These are phyloP conservation scores for Pterobdella sp. DNA, from an alignment of 2,888 invertebrate genomes.

Conservation along the genomic window DNA sequence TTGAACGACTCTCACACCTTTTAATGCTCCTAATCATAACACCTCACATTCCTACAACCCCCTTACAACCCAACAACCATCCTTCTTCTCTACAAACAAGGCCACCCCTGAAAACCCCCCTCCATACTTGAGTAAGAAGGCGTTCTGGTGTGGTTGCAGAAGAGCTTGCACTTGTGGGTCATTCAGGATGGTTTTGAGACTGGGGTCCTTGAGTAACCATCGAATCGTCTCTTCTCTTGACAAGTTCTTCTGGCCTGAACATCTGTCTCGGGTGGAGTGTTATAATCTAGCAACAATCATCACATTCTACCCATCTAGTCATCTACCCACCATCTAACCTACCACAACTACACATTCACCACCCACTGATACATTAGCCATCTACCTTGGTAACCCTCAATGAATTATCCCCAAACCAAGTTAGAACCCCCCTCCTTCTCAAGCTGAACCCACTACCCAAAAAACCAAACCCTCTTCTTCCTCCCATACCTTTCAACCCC, in stretches of 20 bases:
- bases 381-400: no score
- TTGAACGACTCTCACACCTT: no score
- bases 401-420: no score
- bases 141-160: neutral
- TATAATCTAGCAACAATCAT: neutral
- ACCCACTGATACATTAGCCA: no score
- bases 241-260: neutral
- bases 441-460: no score
- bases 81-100: no score
- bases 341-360: no score
- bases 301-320: neutral
- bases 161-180: neutral
- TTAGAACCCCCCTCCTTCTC: no score
- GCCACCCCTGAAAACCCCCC: no score
- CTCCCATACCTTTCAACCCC: neutral
- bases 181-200: neutral
- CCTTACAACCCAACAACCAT: no score
- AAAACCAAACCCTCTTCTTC: neutral
- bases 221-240: neutral
- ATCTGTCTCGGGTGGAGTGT: neutral
- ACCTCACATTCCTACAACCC: no score
- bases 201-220: neutral
- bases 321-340: slow-evolving; percentile 4
- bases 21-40: no score
- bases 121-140: neutral